Evolutionary conservation across 92 coral and sea anemone genomes (phyloP).

Genomic region (Epizoanthus rinbou): DNA sequence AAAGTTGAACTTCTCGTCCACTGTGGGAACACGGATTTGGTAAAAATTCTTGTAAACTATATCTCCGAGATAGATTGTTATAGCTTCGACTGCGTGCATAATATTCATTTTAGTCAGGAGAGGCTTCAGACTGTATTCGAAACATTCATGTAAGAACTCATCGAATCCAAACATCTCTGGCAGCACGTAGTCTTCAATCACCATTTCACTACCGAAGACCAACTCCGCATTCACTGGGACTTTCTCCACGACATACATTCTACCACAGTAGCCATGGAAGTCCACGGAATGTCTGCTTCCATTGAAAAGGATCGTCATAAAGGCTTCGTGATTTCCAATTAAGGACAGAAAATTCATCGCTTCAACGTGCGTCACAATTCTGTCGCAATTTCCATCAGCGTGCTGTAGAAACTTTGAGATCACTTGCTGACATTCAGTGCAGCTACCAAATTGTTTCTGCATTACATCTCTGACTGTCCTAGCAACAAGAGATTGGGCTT

Average conservation of each 20-base stretch:
- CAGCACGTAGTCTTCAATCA: constrained; percentile 40
- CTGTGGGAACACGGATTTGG: constrained; percentile 41
- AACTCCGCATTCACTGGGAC: constrained; percentile 52
- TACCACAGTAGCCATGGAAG: constrained; percentile 75
- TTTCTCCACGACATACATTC: constrained; percentile 61
- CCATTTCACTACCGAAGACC: constrained; percentile 52
- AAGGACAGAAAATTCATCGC: constrained; percentile 55
- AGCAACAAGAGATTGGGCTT: background rate
- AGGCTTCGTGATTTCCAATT: constrained; percentile 52
- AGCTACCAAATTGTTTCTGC: constrained; percentile 25
- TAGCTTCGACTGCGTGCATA: background rate
- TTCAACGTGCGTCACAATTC: constrained; percentile 54
- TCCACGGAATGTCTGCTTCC: constrained; percentile 60
- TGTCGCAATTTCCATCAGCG: constrained; percentile 65
- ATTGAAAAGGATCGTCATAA: constrained; percentile 61
- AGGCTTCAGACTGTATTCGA: background rate
- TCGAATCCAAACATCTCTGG: constrained; percentile 58
- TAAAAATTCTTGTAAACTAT: constrained; percentile 12
- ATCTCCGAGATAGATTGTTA: background rate
- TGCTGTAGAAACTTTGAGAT: constrained; percentile 15
- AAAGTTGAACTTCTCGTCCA: constrained; percentile 57
- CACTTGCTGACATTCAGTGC: constrained; percentile 53
- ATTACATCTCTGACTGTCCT: background rate
- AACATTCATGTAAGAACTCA: constrained; percentile 20
- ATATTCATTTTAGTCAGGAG: background rate